Evolutionary conservation across 2,113 vertebrate species (phyloP).

Genomic region (Albula glossodonta): DNA sequence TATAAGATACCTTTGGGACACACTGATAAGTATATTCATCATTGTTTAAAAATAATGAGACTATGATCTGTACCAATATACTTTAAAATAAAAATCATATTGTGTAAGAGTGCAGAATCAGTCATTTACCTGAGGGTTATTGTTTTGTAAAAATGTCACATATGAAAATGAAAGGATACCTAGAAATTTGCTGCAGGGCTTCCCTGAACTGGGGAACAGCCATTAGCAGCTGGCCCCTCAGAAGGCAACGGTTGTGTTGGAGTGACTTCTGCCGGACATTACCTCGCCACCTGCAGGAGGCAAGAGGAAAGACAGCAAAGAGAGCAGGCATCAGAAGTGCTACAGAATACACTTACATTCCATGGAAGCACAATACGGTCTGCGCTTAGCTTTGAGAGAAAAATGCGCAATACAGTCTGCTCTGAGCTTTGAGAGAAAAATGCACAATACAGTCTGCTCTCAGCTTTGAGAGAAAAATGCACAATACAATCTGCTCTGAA

Average conservation of each 20-base stretch:
- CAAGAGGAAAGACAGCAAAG: not conserved
- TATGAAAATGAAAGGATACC: slow-evolving; percentile 51
- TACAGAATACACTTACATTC: not conserved
- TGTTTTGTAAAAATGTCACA: not conserved
- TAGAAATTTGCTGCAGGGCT: slow-evolving; percentile 68
- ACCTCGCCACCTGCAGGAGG: slow-evolving; percentile 68
- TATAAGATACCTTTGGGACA: too few species aligned
- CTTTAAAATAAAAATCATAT: too few species aligned
- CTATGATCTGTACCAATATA: too few species aligned
- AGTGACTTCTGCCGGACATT: slow-evolving; percentile 45
- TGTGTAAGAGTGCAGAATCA: not conserved
- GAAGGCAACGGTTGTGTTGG: slow-evolving; percentile 35
- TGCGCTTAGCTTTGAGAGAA: not conserved
- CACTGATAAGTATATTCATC: too few species aligned
- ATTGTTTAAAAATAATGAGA: too few species aligned
- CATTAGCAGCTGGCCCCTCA: slow-evolving; percentile 62
- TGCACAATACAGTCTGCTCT: too few species aligned
- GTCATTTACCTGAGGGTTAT: not conserved
- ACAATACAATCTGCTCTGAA: not conserved
- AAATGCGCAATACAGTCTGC: not conserved
- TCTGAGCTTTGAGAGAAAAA: too few species aligned
- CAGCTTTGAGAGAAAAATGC: too few species aligned
- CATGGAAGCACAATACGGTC: too few species aligned
- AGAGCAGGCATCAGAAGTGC: not conserved
- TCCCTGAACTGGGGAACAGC: slow-evolving; percentile 75